These are phyloP conservation scores for Epicampocera succincta DNA, from an alignment of 2,888 invertebrate species.

Conservation along the genomic window DNA sequence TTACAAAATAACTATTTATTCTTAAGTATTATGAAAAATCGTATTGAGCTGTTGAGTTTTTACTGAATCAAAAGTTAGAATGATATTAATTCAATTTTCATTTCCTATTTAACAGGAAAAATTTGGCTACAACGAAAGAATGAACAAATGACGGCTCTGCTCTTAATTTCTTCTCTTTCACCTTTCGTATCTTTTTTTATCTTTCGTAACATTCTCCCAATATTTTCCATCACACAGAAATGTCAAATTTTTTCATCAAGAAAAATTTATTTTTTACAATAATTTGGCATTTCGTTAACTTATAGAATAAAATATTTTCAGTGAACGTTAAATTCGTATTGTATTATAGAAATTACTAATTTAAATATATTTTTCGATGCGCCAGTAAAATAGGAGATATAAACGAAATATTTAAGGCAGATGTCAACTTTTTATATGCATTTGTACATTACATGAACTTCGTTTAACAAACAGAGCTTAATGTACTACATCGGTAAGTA, in stretches of 20 bases:
- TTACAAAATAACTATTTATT: too few relatives aligned
- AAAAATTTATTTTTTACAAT: conserved; percentile 31
- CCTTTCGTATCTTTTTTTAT: conserved; percentile 60
- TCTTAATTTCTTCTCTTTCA: conserved; percentile 10
- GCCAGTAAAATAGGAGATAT: conserved; percentile 25
- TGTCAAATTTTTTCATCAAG: conserved; percentile 50
- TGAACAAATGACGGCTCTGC: background rate
- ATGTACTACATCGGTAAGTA: conserved; percentile 39
- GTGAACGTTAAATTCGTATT: background rate
- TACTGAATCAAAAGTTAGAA: too few relatives aligned
- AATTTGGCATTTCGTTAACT: conserved; percentile 46
- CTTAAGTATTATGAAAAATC: too few relatives aligned
- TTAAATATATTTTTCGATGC: background rate
- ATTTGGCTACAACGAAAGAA: too few relatives aligned
- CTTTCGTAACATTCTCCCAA: conserved; percentile 53
- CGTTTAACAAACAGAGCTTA: conserved; percentile 14
- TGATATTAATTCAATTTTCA: too few relatives aligned
- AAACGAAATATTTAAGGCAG: conserved; percentile 26
- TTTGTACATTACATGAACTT: conserved; percentile 3
- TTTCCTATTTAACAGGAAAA: too few relatives aligned
- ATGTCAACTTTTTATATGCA: conserved; percentile 17
- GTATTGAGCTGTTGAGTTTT: too few relatives aligned
- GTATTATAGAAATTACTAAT: background rate
- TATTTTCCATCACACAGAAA: conserved; percentile 33
- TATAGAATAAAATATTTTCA: background rate